Evolutionary conservation across 2,797 vertebrate genomes (phyloP).

Genomic region (Sebastes elongatus): DNA sequence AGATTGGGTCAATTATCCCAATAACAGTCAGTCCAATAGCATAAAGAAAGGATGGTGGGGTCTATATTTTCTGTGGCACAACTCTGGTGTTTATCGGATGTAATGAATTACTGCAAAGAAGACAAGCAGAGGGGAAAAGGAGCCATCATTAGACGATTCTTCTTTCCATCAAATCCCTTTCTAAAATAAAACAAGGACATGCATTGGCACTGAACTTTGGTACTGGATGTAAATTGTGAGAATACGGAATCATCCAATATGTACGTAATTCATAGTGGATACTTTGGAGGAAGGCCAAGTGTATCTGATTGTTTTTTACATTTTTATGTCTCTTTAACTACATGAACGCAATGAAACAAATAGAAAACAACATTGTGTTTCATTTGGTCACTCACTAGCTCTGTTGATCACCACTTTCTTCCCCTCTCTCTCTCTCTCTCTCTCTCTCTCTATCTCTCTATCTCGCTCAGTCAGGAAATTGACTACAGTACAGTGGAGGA

Average conservation of each 20-base stretch:
- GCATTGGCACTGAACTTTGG: too few relatives aligned
- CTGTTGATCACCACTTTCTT: not conserved
- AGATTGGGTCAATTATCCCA: too few relatives aligned
- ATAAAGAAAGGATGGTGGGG: not conserved
- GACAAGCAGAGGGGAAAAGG: not conserved
- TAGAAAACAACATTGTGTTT: not conserved
- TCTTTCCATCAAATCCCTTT: not conserved
- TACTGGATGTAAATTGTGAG: not conserved
- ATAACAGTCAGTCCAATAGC: not conserved
- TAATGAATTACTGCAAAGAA: not conserved
- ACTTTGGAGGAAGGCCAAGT: too few relatives aligned
- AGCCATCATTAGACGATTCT: not conserved
- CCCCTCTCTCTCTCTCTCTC: too few relatives aligned
- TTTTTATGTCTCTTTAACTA: not conserved
- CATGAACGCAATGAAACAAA: not conserved
- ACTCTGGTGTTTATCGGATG: not conserved
- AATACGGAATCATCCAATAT: not conserved
- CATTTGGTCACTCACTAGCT: not conserved
- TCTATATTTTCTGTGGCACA: not conserved
- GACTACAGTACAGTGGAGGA: too few relatives aligned
- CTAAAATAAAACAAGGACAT: not conserved
- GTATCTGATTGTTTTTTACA: too few relatives aligned
- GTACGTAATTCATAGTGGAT: not conserved
- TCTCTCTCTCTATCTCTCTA: too few relatives aligned
- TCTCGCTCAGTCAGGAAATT: too few relatives aligned